Percentiles rank a stretch among this genome's conserved stretches.
These are phyloP conservation scores for Micrasema minimum DNA, from an alignment of 1,140 invertebrate species.

Conservation along the genomic window DNA sequence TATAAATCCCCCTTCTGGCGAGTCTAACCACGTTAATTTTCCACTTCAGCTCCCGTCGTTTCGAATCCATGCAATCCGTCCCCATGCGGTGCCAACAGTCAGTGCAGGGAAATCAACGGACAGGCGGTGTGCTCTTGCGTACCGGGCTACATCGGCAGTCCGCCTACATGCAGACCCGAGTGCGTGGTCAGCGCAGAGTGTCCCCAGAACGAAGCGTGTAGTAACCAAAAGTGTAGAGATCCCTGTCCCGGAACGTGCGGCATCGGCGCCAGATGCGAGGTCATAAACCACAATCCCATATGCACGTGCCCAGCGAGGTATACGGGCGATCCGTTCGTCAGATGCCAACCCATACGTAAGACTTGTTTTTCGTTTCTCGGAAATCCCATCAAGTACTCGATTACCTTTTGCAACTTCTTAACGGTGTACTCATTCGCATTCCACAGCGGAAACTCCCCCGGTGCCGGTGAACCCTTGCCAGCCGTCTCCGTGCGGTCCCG, in stretches of 20 bases:
- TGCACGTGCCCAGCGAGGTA: constrained; percentile 71
- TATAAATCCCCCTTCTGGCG: neutral
- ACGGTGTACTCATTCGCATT: constrained; percentile 14
- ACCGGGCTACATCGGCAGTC: constrained; percentile 70
- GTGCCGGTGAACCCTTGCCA: constrained; percentile 71
- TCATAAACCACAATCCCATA: constrained; percentile 72
- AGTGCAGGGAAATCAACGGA: constrained; percentile 70
- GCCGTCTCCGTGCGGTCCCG: constrained; percentile 77
- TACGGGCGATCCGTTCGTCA: constrained; percentile 71
- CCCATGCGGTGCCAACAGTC: constrained; percentile 73
- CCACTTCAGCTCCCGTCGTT: constrained; percentile 52
- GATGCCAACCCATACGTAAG: constrained; percentile 66
- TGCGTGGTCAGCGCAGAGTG: constrained; percentile 74
- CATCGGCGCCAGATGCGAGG: constrained; percentile 70
- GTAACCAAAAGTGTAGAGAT: constrained; percentile 72
- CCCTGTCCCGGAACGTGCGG: constrained; percentile 75
- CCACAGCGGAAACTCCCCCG: constrained; percentile 66
- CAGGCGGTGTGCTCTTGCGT: constrained; percentile 72
- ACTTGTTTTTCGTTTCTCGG: constrained; percentile 14
- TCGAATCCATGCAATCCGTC: constrained; percentile 69
- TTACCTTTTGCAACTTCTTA: neutral
- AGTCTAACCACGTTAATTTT: neutral
- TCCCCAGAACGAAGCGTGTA: constrained; percentile 70
- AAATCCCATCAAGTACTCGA: neutral
- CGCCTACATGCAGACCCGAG: constrained; percentile 73